Conservation (phyloP, 1,140 invertebrate genomes). For the Papilio dardanus region DNA sequence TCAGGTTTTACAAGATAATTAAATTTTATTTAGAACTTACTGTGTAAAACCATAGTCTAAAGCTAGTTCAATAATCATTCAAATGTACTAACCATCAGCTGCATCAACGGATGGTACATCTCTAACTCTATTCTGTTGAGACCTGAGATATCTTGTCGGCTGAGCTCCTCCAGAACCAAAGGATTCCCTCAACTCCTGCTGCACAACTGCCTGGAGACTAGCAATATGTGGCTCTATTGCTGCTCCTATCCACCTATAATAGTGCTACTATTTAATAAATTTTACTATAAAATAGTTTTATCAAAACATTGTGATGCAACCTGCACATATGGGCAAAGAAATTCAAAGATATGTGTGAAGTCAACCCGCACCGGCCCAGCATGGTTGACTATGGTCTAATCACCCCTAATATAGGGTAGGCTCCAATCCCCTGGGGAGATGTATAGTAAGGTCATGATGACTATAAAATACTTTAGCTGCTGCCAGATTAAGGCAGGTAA, state of each 20-base stretch:
- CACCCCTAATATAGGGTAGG: too few relatives aligned
- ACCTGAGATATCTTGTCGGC: constrained; percentile 92
- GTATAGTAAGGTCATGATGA: too few relatives aligned
- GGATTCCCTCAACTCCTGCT: constrained; percentile 94
- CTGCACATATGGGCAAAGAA: too few relatives aligned
- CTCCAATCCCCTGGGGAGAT: too few relatives aligned
- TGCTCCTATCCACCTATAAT: constrained; percentile 90
- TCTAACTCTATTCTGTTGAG: constrained; percentile 91
- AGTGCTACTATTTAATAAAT: background rate
- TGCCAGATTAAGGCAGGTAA: too few relatives aligned
- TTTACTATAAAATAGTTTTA: background rate
- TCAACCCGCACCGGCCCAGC: too few relatives aligned
- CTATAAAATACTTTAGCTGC: too few relatives aligned
- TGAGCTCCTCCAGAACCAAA: constrained; percentile 90
- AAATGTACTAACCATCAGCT: constrained; percentile 71
- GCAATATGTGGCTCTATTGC: constrained; percentile 94
- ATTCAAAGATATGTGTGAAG: too few relatives aligned
- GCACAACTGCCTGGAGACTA: constrained; percentile 93
- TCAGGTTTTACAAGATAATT: too few relatives aligned
- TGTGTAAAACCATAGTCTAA: background rate
- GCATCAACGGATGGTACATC: constrained; percentile 83
- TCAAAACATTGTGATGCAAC: too few relatives aligned
- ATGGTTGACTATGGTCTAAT: too few relatives aligned
- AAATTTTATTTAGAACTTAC: too few relatives aligned
- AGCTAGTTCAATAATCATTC: constrained; percentile 17